These are phyloP conservation scores for Rousettus leschenaultii DNA, from an alignment of 2,113 vertebrate genomes.

Conservation along the genomic window DNA sequence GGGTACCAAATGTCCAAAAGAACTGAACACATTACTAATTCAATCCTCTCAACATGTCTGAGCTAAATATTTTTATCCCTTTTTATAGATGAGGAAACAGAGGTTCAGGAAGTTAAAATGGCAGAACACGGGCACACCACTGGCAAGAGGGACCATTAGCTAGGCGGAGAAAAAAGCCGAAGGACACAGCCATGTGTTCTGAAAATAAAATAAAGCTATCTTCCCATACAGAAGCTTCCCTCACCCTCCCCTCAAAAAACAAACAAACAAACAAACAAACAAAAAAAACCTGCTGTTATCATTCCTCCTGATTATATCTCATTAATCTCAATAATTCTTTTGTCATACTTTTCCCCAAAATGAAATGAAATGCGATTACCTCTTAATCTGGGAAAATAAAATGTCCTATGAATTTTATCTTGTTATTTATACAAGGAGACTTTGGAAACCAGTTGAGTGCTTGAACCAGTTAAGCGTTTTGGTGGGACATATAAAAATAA, in stretches of 20 bases:
- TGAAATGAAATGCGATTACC: constrained; percentile 4
- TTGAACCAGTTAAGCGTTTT: constrained; percentile 42
- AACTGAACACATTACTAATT: background rate
- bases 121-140: background rate
- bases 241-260: fast-evolving
- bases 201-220: constrained; percentile 3
- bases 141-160: background rate
- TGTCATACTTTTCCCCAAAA: constrained; percentile 12
- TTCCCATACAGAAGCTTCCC: background rate
- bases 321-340: constrained; percentile 39
- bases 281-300: background rate
- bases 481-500: constrained; percentile 55
- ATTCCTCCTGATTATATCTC: background rate
- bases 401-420: constrained; percentile 29
- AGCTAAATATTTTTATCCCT: background rate
- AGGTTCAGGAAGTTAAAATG: background rate
- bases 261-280: no score
- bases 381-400: constrained; percentile 35
- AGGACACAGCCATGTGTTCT: background rate
- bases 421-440: constrained; percentile 26
- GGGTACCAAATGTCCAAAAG: background rate
- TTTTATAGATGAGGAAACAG: background rate
- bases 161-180: background rate
- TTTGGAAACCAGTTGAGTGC: constrained; percentile 38
- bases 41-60: background rate